These are phyloP conservation scores for Gastracanthus pulcherrimus DNA, from an alignment of 2,888 invertebrate species.

Conservation along the genomic window DNA sequence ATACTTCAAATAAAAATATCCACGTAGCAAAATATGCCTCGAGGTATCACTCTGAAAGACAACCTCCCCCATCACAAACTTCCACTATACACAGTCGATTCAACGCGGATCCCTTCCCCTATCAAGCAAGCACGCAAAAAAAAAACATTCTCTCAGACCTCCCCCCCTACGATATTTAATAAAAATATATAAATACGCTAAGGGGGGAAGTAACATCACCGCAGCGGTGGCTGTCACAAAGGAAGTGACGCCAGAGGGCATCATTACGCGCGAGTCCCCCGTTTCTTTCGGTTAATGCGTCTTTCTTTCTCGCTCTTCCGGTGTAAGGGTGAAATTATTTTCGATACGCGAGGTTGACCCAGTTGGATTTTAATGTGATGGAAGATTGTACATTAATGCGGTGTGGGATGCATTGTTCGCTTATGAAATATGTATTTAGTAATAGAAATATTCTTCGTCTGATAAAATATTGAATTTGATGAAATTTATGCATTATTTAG, in stretches of 20 bases:
- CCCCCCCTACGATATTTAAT: not conserved
- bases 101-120: not conserved
- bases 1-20: too few relatives aligned
- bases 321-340: not conserved
- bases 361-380: not conserved
- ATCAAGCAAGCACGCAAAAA: not conserved
- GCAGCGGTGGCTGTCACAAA: constrained; percentile 8
- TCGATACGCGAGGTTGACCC: not conserved
- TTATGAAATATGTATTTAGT: too few relatives aligned
- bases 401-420: too few relatives aligned
- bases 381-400: not conserved
- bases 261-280: constrained; percentile 65
- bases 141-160: not conserved
- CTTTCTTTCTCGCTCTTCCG: not conserved
- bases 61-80: too few relatives aligned
- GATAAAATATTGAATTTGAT: too few relatives aligned
- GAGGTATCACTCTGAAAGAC: too few relatives aligned
- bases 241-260: constrained; percentile 67
- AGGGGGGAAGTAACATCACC: not conserved
- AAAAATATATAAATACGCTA: not conserved
- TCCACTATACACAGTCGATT: too few relatives aligned
- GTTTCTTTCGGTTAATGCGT: not conserved
- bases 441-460: too few relatives aligned
- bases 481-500: too few relatives aligned
- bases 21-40: too few relatives aligned